Base-by-base conservation (phyloP, 2,888 invertebrate species). In the Pharmacophagus antenor region DNA sequence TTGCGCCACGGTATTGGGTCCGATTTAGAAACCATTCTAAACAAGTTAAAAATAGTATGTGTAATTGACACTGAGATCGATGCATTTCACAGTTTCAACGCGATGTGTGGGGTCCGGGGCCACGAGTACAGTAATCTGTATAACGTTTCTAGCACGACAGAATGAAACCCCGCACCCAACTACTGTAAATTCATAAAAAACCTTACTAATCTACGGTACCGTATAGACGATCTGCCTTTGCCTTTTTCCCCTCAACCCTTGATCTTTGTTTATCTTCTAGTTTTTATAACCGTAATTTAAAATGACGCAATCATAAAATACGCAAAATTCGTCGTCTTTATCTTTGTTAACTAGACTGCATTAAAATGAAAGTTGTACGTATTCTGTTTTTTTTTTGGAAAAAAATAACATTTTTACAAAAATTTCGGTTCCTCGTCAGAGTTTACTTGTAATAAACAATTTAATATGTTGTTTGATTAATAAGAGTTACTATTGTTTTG, bases 41-140 rank as follows among this genome's bases (percentile, higher is more conserved):
- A 65, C 65, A 59, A 52, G 68, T 70, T 75, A 81, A 78, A 82
- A 82, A 82, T 82, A 83, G 72, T 67, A 63, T 31, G 63, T 63
- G 77, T 82, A 82, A 83, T 83, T 83, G 84, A 83, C 77, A 81
- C 77, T 70, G 72, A 69, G 73, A 74, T 80, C 74, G 74, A 77
- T 77, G 77, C 74, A 72, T 76, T 74, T 62, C 56, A 60, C 53
- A 54, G 58, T 50, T 60, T 55, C 27, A 55, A 41, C 59, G 61
- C 82, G 70, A 70, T 72, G 83, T 78, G 84, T 84, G 84, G 80
- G 84, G 83, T 79, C 84, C 64, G 59, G 63, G 63, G 66, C 66
- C 61, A 59, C 46, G 61, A 59, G 63, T 57, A 58, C 41, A 23
- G 60, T 61, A 53, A 62, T 62, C 50, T 57, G 50, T 57, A 57